A percentile compares a stretch with the other conserved stretches of the same genome.
phyloP scores from a whole-genome alignment of 2,888 invertebrate species.

The Hemaris fuciformis region DNA sequence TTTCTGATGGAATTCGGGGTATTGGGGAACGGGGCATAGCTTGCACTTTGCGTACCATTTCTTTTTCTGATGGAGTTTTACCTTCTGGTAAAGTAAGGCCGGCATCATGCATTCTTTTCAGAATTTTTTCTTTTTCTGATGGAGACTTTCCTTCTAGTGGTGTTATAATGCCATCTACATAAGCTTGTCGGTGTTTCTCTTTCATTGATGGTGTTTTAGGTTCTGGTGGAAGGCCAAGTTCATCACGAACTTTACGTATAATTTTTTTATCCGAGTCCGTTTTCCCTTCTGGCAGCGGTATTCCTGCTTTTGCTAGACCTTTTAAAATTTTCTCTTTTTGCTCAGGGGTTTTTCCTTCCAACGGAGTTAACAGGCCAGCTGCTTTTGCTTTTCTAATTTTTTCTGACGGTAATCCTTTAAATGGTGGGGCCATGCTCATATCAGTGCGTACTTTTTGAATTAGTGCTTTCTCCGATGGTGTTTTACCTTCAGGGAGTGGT shows the following conservation, averaged over 20 bases:
- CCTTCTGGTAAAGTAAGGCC: conserved; percentile 39
- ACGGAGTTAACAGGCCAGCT: conserved; percentile 29
- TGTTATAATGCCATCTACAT: conserved; percentile 26
- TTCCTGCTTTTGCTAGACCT: conserved; percentile 24
- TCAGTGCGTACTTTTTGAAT: conserved; percentile 25
- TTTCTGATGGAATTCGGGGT: conserved; percentile 26
- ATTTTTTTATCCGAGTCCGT: conserved; percentile 36
- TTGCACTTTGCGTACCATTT: conserved; percentile 31
- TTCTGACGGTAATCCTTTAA: conserved; percentile 18
- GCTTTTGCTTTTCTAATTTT: conserved; percentile 26
- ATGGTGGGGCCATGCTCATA: neutral
- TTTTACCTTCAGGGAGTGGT: conserved; percentile 21
- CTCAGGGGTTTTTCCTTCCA: conserved; percentile 33
- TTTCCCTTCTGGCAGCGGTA: conserved; percentile 34
- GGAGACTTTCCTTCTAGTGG: conserved; percentile 33
- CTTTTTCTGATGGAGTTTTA: conserved; percentile 40
- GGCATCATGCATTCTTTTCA: conserved; percentile 28
- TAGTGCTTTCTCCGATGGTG: conserved; percentile 8
- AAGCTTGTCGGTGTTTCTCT: conserved; percentile 28
- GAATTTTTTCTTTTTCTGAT: conserved; percentile 32
- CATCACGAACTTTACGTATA: conserved; percentile 28
- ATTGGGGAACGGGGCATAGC: conserved; percentile 17
- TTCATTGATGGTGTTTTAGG: conserved; percentile 32
- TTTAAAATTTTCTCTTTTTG: conserved; percentile 35
- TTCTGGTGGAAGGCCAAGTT: conserved; percentile 39